Evolutionary conservation across 2,888 invertebrate species (phyloP).

Genomic region (Laothoe populi): DNA sequence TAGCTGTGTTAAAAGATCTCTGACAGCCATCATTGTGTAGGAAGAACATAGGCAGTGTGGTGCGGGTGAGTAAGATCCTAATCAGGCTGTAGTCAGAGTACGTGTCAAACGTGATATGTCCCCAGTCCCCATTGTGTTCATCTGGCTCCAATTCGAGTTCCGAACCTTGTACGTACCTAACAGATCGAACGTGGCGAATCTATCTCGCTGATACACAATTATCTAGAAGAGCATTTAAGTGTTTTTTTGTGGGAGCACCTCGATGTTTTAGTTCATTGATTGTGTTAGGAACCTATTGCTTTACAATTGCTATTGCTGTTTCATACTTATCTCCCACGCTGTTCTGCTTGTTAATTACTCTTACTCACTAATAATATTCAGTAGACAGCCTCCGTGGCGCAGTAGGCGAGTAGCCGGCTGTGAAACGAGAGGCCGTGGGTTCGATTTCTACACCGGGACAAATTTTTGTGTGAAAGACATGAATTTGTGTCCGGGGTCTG

Average conservation of each 20-base stretch:
- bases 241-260: neutral
- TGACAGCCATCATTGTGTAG: neutral
- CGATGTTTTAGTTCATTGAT: neutral
- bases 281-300: too few relatives aligned
- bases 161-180: slow-evolving; percentile 32
- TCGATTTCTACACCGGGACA: too few relatives aligned
- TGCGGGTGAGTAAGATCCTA: slow-evolving; percentile 46
- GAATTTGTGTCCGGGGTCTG: too few relatives aligned
- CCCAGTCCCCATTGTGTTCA: slow-evolving; percentile 45
- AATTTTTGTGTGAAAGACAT: too few relatives aligned
- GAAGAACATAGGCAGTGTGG: neutral
- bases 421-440: too few relatives aligned
- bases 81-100: slow-evolving; percentile 55
- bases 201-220: slow-evolving; percentile 6
- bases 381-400: too few relatives aligned
- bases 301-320: too few relatives aligned
- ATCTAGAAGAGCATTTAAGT: neutral
- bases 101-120: slow-evolving; percentile 51
- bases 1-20: too few relatives aligned
- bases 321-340: too few relatives aligned
- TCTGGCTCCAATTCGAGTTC: slow-evolving; percentile 26
- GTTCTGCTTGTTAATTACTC: too few relatives aligned
- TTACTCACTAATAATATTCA: too few relatives aligned
- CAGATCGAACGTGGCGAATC: slow-evolving; percentile 29
- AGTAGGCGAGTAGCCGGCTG: too few relatives aligned